A percentile compares a stretch with the other conserved stretches of the same genome.
phyloP scores from a whole-genome alignment of 2,797 vertebrate genomes.

The Microctenopoma lineatum region DNA sequence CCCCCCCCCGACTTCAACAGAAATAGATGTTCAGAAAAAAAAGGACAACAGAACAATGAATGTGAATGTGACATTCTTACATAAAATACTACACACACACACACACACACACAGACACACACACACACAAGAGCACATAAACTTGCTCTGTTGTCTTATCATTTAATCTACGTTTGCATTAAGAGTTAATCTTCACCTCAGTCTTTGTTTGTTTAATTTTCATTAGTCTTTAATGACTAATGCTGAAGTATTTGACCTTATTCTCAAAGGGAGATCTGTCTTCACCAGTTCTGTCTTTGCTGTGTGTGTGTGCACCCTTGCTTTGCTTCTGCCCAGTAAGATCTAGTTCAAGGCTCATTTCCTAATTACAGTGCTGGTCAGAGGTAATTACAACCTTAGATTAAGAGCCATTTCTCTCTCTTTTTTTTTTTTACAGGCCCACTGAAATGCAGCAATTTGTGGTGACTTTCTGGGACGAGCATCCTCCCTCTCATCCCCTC shows the following conservation, averaged over 20 bases:
- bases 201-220: slow-evolving; percentile 31
- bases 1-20: slow-evolving; percentile 17
- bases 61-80: too few species aligned
- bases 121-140: not conserved
- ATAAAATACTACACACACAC: slow-evolving; percentile 5
- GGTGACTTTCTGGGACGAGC: slow-evolving; percentile 73
- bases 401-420: slow-evolving; percentile 72
- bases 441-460: slow-evolving; percentile 82
- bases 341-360: slow-evolving; percentile 81
- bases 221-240: slow-evolving; percentile 52
- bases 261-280: slow-evolving; percentile 32
- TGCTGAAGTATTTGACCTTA: slow-evolving; percentile 62
- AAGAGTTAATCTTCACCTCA: slow-evolving; percentile 46
- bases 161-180: slow-evolving; percentile 34
- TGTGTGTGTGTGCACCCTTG: slow-evolving; percentile 28
- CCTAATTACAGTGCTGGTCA: slow-evolving; percentile 82
- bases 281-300: slow-evolving; percentile 37
- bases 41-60: not conserved
- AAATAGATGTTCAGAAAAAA: slow-evolving; percentile 55
- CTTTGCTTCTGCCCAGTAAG: slow-evolving; percentile 56
- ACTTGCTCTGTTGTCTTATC: slow-evolving; percentile 28
- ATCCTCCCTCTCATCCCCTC: slow-evolving; percentile 66
- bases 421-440: slow-evolving; percentile 65
- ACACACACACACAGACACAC: slow-evolving; percentile 19
- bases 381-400: slow-evolving; percentile 86